These are phyloP conservation scores for Rotaria magnacalcarata DNA, from an alignment of 2,888 invertebrate genomes.

Conservation along the genomic window DNA sequence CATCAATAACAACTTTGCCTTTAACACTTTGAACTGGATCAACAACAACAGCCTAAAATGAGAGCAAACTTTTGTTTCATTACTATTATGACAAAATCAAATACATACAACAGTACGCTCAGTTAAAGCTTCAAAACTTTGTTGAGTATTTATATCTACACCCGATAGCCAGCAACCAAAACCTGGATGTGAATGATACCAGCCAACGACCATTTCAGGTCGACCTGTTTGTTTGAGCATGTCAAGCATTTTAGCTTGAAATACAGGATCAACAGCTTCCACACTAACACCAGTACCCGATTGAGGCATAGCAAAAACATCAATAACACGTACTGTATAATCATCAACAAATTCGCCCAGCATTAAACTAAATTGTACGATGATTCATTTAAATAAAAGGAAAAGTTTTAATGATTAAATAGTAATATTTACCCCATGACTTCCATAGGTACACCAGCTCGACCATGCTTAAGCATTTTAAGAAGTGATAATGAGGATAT, in stretches of 20 bases:
- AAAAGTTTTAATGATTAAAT: no score
- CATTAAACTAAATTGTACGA: constrained; percentile 64
- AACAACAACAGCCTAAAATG: constrained; percentile 74
- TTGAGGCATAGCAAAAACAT: constrained; percentile 99
- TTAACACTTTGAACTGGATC: constrained; percentile 99
- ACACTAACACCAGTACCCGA: constrained; percentile 96
- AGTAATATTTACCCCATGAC: constrained; percentile 75
- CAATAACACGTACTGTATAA: constrained; percentile 96
- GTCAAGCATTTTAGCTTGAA: constrained; percentile 95
- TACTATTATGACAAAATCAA: constrained; percentile 76
- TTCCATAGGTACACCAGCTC: constrained; percentile 98
- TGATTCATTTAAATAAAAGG: no score
- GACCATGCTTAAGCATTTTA: constrained; percentile 90
- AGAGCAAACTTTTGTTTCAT: constrained; percentile 62
- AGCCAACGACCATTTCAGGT: constrained; percentile 98
- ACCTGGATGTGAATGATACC: constrained; percentile 98
- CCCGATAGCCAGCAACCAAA: constrained; percentile 98
- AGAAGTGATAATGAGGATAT: constrained; percentile 72
- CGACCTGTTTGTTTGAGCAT: constrained; percentile 96
- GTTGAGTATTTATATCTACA: constrained; percentile 98
- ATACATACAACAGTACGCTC: constrained; percentile 75
- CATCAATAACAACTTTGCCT: constrained; percentile 94
- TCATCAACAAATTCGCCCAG: constrained; percentile 96
- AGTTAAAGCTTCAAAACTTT: constrained; percentile 94
- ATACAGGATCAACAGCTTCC: constrained; percentile 98